Percentiles rank a stretch among this genome's conserved stretches.
Conservation (phyloP, 1,140 invertebrate genomes). For the Hycleus cichorii region DNA sequence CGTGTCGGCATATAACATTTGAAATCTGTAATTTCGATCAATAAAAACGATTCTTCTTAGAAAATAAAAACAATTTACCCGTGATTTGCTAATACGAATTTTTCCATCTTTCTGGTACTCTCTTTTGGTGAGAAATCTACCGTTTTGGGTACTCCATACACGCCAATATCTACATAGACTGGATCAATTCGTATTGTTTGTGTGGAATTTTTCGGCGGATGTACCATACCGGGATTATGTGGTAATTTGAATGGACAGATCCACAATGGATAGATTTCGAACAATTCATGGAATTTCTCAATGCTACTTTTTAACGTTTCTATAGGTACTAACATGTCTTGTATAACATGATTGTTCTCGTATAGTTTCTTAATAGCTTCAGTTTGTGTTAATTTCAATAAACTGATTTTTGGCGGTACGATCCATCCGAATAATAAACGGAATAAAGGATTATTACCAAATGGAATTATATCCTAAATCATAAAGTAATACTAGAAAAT, state of each 20-base stretch:
- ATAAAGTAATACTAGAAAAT: neutral
- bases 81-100: conserved; percentile 57
- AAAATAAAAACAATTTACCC: conserved; percentile 46
- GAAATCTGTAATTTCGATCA: conserved; percentile 45
- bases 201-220: conserved; percentile 38
- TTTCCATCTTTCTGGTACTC: conserved; percentile 64
- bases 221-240: conserved; percentile 63
- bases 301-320: conserved; percentile 54
- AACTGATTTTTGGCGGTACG: conserved; percentile 74
- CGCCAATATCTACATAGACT: conserved; percentile 73
- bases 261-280: conserved; percentile 78
- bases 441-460: conserved; percentile 73
- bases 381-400: conserved; percentile 76
- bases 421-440: conserved; percentile 70
- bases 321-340: conserved; percentile 77
- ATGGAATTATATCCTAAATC: conserved; percentile 73
- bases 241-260: conserved; percentile 72
- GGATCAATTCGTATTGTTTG: conserved; percentile 41
- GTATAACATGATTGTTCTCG: conserved; percentile 72
- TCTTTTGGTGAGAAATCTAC: conserved; percentile 54
- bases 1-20: conserved; percentile 83
- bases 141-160: conserved; percentile 68
- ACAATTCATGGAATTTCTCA: conserved; percentile 57
- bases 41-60: too few species aligned
- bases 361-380: conserved; percentile 65